A percentile compares a stretch with the other conserved stretches of the same genome.
These are phyloP conservation scores for Drosophila subobscura DNA, from an alignment of 1,140 invertebrate genomes.

Conservation along the genomic window DNA sequence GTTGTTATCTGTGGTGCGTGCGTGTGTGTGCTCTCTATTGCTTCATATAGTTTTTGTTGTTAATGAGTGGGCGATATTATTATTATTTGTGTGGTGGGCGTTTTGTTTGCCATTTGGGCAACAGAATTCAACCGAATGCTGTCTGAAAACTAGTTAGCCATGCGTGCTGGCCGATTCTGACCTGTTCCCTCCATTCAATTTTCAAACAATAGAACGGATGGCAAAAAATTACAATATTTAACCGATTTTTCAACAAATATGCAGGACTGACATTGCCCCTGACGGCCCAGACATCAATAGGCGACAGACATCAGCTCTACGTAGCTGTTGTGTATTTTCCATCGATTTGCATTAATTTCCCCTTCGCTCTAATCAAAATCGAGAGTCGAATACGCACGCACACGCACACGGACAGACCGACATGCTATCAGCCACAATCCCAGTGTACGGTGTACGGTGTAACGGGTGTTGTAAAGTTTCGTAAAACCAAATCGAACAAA, in stretches of 20 bases:
- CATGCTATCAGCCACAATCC: constrained; percentile 38
- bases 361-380: constrained; percentile 49
- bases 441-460: constrained; percentile 18
- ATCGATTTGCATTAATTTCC: constrained; percentile 66
- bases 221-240: constrained; percentile 35
- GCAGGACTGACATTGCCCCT: constrained; percentile 47
- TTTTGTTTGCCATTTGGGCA: constrained; percentile 55
- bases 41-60: constrained; percentile 16
- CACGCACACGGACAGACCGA: constrained; percentile 21
- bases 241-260: constrained; percentile 37
- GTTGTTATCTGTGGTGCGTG: constrained; percentile 31
- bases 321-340: constrained; percentile 16
- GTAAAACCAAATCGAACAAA: constrained; percentile 12
- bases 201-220: constrained; percentile 39
- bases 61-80: constrained; percentile 39
- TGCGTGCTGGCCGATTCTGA: constrained; percentile 8
- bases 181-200: constrained; percentile 13
- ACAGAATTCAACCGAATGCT: constrained; percentile 33
- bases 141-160: constrained; percentile 54
- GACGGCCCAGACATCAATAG: constrained; percentile 38
- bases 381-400: constrained; percentile 13
- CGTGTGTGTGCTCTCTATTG: constrained; percentile 34
- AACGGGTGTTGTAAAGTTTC: constrained; percentile 38
- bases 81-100: constrained; percentile 31
- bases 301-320: background rate